Base-by-base conservation (phyloP, 1,140 invertebrate species). In the Thaumatotibia leucotreta region DNA sequence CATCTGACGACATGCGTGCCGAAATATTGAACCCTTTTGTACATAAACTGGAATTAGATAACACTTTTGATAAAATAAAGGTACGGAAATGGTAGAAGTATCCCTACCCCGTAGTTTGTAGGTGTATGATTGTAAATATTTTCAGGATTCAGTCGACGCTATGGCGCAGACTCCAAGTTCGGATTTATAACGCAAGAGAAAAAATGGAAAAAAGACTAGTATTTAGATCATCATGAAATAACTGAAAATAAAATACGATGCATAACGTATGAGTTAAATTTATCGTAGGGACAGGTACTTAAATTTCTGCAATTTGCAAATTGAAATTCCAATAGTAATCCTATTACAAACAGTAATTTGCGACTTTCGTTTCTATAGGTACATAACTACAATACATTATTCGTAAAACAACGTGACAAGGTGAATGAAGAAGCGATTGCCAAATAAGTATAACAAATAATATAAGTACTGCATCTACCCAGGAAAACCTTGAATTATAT, bases 31-130 rank as follows among this genome's bases (percentile, higher is more conserved):
- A 97, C 89, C 96, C 96, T 32, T 97, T 97, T 88, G 95, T 97
- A 33, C 96, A 97, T 83, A 95, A 94, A 79, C 91, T 97, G 83
- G 95, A 97, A 91, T 92, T 97, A 80, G 95, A 96, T 83, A 95
- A 94, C 74, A 95, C 95, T 69, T 96, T 96, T 79, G 96, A 97
- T 82, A 96, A 97, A 91, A 94, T 97, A 85, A 96, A 96, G 94
- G 96, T 97, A 92, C 93, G 93, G 86, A 22, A 14, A 24, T 29
- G 9, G 14, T 20, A 23, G n/a, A 33, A 33, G 4, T 10, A 20
- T 31, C 4, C 17, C 17, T 45, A 45, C 17, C 20, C 8, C 5
- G 14, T 45, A 20, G 39, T 5, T n/a, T 45, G 17, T 17, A 45
- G 20, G 0, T 22, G 11, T 20, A 24, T n/a, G 61, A 63, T 63